phyloP scores from a whole-genome alignment of 2,888 invertebrate genomes.

The Apocheima hispidaria region DNA sequence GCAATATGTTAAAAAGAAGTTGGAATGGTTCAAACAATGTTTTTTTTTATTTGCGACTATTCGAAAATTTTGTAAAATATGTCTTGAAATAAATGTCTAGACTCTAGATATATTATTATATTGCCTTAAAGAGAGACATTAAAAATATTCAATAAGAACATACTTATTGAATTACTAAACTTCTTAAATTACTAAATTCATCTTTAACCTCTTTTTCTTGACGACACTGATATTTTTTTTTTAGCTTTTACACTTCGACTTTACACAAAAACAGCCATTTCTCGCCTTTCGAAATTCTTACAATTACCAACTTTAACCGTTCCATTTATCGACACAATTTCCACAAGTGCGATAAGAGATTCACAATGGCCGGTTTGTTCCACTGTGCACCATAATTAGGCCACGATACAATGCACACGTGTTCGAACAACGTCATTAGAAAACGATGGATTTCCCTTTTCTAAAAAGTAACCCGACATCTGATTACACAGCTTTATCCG shows the following conservation, averaged over 20 bases:
- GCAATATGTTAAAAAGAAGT: too few relatives aligned
- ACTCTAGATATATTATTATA: too few relatives aligned
- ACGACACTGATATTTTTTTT: neutral
- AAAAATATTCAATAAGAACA: too few relatives aligned
- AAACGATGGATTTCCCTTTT: conserved; percentile 23
- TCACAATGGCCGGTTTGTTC: conserved; percentile 20
- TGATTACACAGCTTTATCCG: conserved; percentile 6
- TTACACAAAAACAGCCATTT: neutral
- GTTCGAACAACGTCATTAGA: conserved; percentile 25
- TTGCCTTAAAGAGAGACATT: too few relatives aligned
- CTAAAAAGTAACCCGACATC: neutral
- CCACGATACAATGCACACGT: conserved; percentile 16
- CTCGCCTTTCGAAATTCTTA: neutral
- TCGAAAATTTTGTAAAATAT: too few relatives aligned
- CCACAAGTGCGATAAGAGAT: conserved; percentile 7
- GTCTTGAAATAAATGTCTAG: too few relatives aligned
- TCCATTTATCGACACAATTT: conserved; percentile 15
- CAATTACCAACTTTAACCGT: conserved; percentile 3
- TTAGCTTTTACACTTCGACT: neutral
- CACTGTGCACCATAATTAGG: conserved; percentile 13
- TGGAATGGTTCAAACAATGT: too few relatives aligned
- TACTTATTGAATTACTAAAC: too few relatives aligned
- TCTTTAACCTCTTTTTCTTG: too few relatives aligned
- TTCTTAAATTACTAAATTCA: too few relatives aligned
- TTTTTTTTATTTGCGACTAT: too few relatives aligned